A percentile compares a stretch with the other conserved stretches of the same genome.
phyloP scores from a whole-genome alignment of 92 coral and sea anemone species.

The Virgularia gustaviana region DNA sequence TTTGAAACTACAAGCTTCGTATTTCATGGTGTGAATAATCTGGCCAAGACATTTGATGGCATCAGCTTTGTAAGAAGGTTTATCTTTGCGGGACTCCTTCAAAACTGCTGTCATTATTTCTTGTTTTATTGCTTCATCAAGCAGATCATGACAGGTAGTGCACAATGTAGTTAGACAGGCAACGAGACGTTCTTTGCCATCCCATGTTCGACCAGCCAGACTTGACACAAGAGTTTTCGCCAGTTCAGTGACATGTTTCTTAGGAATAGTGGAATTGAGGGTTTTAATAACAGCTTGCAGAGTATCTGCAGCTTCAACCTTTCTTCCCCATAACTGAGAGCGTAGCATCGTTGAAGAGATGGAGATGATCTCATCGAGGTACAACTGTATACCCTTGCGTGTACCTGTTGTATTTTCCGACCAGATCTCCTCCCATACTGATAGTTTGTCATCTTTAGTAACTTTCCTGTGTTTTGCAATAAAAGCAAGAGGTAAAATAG shows the following conservation, averaged over 20 bases:
- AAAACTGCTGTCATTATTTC: constrained; percentile 51
- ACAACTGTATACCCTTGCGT: constrained; percentile 82
- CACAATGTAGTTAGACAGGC: not conserved
- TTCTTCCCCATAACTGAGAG: constrained; percentile 82
- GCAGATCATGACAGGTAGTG: not conserved
- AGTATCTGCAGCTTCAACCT: constrained; percentile 77
- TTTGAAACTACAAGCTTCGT: constrained; percentile 66
- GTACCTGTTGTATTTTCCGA: constrained; percentile 95
- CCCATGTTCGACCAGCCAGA: constrained; percentile 94
- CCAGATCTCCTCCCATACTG: constrained; percentile 96
- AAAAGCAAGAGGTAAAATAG: constrained; percentile 78
- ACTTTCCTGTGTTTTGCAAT: constrained; percentile 88
- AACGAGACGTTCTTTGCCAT: constrained; percentile 68
- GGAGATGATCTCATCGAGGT: constrained; percentile 67
- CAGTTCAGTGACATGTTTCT: constrained; percentile 67
- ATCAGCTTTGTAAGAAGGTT: constrained; percentile 65
- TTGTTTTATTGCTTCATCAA: constrained; percentile 2
- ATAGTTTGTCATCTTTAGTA: constrained; percentile 55
- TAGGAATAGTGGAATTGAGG: constrained; percentile 66
- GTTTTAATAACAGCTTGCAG: constrained; percentile 68
- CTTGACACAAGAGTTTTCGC: constrained; percentile 70
- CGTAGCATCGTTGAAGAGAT: constrained; percentile 78
- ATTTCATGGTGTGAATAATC: constrained; percentile 68
- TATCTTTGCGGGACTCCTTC: constrained; percentile 78
- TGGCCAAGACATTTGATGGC: constrained; percentile 78